phyloP scores from a whole-genome alignment of 2,113 vertebrate species.

The Hyla sarda region DNA sequence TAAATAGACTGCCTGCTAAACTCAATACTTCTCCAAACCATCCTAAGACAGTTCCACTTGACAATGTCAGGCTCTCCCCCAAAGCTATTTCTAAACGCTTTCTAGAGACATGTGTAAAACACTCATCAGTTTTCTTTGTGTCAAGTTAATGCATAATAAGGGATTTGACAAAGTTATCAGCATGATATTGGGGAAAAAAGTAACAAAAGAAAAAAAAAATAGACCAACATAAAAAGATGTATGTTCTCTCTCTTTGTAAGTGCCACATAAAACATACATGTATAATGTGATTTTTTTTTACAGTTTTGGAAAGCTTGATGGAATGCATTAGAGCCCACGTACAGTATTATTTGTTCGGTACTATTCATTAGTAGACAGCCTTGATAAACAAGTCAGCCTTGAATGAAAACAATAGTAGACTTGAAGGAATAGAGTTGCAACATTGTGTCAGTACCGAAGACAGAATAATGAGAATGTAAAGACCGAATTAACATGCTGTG shows the following conservation, averaged over 20 bases:
- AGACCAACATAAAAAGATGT: neutral
- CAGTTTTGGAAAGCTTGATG: conserved; percentile 13
- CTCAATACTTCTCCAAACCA: neutral
- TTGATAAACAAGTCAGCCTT: conserved; percentile 44
- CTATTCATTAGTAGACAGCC: conserved; percentile 44
- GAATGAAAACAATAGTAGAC: conserved; percentile 5
- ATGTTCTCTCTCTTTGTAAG: neutral
- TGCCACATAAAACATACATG: neutral
- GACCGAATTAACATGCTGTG: conserved; percentile 30
- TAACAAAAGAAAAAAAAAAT: neutral
- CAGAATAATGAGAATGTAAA: conserved; percentile 39
- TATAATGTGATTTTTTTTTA: conserved; percentile 2
- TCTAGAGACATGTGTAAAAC: neutral
- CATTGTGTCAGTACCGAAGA: conserved; percentile 16
- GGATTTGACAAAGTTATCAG: neutral
- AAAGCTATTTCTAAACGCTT: neutral
- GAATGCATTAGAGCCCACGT: neutral
- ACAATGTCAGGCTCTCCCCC: neutral
- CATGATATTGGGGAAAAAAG: neutral
- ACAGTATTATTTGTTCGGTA: conserved; percentile 20
- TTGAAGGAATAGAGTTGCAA: neutral
- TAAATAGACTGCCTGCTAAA: neutral
- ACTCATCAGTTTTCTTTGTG: neutral
- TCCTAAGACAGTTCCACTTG: neutral
- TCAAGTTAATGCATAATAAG: neutral